Evolutionary conservation across 2,113 vertebrate genomes (phyloP).

Genomic region (Piaya cayana): DNA sequence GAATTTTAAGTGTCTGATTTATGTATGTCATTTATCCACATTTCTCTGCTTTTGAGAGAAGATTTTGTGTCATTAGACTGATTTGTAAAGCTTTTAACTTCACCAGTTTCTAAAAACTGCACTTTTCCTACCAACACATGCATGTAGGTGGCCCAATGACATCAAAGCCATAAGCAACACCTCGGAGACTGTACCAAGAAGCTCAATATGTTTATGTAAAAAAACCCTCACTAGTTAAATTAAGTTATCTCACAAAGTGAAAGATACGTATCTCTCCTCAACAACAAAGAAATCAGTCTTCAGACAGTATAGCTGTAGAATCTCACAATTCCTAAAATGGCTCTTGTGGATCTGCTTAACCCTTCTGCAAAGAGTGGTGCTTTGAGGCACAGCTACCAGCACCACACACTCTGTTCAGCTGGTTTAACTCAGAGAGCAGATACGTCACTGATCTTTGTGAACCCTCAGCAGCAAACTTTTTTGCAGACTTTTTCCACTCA

Average conservation of each 20-base stretch:
- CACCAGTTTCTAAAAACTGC: not conserved
- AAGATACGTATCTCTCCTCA: no score
- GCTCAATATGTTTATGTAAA: not conserved
- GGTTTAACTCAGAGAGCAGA: not conserved
- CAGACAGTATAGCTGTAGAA: not conserved
- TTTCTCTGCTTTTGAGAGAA: not conserved
- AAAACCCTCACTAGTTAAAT: no score
- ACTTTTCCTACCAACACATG: not conserved
- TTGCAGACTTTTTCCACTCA: not conserved
- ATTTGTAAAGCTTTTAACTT: not conserved
- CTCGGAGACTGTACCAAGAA: not conserved
- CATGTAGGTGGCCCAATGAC: not conserved
- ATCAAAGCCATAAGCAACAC: not conserved
- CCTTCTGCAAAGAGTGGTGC: not conserved
- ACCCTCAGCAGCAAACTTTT: not conserved
- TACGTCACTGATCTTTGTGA: not conserved
- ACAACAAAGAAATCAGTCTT: no score
- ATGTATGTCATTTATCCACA: not conserved
- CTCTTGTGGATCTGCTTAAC: not conserved
- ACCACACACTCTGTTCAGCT: rapidly evolving
- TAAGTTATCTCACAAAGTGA: not conserved
- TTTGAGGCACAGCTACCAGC: rapidly evolving
- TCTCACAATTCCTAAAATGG: not conserved
- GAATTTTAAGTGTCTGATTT: not conserved
- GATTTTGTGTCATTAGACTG: not conserved